phyloP scores from a whole-genome alignment of 2,113 vertebrate species.

The Nothocercus nigrocapillus region DNA sequence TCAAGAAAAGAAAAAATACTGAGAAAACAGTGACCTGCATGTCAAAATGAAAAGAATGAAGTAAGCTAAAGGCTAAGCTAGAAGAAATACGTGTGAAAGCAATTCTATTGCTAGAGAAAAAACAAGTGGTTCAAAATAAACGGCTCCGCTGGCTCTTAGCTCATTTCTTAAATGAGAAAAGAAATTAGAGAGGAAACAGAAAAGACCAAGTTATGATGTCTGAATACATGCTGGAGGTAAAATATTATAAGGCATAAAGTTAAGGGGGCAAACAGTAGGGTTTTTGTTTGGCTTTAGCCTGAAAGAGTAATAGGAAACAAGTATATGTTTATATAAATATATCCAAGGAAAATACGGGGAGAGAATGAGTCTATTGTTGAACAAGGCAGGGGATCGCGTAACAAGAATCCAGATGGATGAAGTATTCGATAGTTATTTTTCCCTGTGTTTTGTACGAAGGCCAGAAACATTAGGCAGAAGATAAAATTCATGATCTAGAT shows the following conservation, averaged over 20 bases:
- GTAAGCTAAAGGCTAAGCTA: not conserved
- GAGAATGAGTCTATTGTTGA: slow-evolving; percentile 60
- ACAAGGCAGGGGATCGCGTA: slow-evolving; percentile 36
- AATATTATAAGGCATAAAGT: slow-evolving; percentile 27
- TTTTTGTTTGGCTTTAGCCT: slow-evolving; percentile 48
- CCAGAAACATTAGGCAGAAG: not conserved
- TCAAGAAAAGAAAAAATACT: not conserved
- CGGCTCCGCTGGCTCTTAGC: not conserved
- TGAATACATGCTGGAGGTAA: slow-evolving; percentile 32
- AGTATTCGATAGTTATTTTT: slow-evolving; percentile 29
- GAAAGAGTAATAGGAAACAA: slow-evolving; percentile 54
- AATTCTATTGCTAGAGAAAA: slow-evolving; percentile 6
- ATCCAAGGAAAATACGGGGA: slow-evolving; percentile 39
- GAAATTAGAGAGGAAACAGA: not conserved
- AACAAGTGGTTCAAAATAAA: slow-evolving; percentile 42
- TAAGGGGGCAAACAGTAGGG: slow-evolving; percentile 32
- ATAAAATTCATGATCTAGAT: not conserved
- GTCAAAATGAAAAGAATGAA: not conserved
- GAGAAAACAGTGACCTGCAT: not conserved
- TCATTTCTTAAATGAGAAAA: slow-evolving; percentile 12
- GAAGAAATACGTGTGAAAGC: slow-evolving; percentile 13
- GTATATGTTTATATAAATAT: slow-evolving; percentile 55
- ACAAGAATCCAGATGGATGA: slow-evolving; percentile 43
- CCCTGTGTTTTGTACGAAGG: not conserved
- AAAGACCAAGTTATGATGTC: slow-evolving; percentile 15